Base-by-base conservation (phyloP, 2,888 invertebrate species). In the Tetranychus piercei region DNA sequence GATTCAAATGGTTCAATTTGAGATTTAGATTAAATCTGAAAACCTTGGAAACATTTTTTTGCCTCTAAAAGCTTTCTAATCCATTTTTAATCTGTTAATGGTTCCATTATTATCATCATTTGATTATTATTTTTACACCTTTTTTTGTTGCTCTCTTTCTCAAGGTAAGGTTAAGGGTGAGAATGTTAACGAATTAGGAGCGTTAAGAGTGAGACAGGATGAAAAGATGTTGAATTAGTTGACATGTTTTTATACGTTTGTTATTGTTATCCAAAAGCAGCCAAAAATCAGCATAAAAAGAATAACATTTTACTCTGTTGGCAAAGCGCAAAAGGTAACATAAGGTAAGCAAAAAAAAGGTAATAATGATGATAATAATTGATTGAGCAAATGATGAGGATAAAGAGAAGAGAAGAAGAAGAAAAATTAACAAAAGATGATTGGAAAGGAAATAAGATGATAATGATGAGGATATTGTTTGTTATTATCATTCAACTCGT, bases 121-220 rank as follows among this genome's bases (percentile, higher is more conserved):
- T 55, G 15, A 15, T 55, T 9, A 55, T 55, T 55, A 55, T 55
- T 55, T 55, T 55, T 55, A 55, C 55, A 55, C 55, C 55, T 55
- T 55, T 55, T 55, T 45, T 55, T 55, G n/a, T 55, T 55, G 55
- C 2, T 55, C 9, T 45, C 9, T 55, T 6, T 9, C 15, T 55
- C 55, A 55, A 55, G 55, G 55, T 55, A 55, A 55, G 55, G 55
- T 55, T 55, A 55, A 55, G 55, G 55, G 55, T 55, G 55, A 55
- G 55, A 55, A 55, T 55, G 55, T 55, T 55, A 55, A 55, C 55
- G 15, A 55, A 9, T 55, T 55, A 55, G 9, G 55, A 55, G 55
- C 11, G 15, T 55, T 9, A 55, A 15, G 55, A 55, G 9, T 9
- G 55, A 55, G 55, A 55, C 15, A 55, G 9, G 55, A 55, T 55